Evolutionary conservation across 2,113 vertebrate genomes (phyloP).

Genomic region (Eleginops maclovinus): DNA sequence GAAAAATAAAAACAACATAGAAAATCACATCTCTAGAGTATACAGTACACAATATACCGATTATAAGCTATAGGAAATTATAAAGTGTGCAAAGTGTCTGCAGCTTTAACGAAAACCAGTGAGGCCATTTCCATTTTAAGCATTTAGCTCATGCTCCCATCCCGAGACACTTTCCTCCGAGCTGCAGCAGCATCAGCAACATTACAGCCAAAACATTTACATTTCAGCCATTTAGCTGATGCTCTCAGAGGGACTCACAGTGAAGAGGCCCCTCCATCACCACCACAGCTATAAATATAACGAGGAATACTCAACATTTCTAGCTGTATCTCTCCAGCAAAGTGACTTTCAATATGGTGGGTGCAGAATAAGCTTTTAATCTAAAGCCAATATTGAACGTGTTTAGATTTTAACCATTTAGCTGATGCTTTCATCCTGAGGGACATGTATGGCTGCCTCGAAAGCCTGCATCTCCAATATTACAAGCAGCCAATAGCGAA

Average conservation of each 20-base stretch:
- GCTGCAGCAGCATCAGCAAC: slow-evolving; percentile 40
- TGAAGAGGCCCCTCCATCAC: slow-evolving; percentile 37
- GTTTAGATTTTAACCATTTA: slow-evolving; percentile 42
- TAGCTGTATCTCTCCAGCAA: slow-evolving; percentile 39
- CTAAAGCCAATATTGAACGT: slow-evolving; percentile 38
- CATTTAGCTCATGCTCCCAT: slow-evolving; percentile 38
- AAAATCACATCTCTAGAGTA: too few species aligned
- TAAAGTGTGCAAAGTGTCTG: too few species aligned
- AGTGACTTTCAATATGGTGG: slow-evolving; percentile 38
- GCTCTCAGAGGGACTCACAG: slow-evolving; percentile 38
- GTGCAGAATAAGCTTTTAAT: slow-evolving; percentile 54
- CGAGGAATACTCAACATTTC: slow-evolving; percentile 14
- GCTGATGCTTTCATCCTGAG: slow-evolving; percentile 38
- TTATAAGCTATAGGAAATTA: too few species aligned
- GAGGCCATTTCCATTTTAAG: slow-evolving; percentile 20
- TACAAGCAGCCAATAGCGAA: slow-evolving; percentile 39
- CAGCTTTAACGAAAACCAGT: not conserved
- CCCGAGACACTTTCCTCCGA: slow-evolving; percentile 27
- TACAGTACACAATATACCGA: too few species aligned
- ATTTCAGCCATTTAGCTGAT: slow-evolving; percentile 59
- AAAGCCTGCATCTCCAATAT: slow-evolving; percentile 31
- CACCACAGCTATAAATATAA: slow-evolving; percentile 45
- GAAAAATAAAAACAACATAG: too few species aligned
- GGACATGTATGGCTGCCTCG: slow-evolving; percentile 26
- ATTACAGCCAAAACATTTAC: slow-evolving; percentile 53